Conservation (phyloP, 2,113 vertebrate species). For the Anoplopoma fimbria region DNA sequence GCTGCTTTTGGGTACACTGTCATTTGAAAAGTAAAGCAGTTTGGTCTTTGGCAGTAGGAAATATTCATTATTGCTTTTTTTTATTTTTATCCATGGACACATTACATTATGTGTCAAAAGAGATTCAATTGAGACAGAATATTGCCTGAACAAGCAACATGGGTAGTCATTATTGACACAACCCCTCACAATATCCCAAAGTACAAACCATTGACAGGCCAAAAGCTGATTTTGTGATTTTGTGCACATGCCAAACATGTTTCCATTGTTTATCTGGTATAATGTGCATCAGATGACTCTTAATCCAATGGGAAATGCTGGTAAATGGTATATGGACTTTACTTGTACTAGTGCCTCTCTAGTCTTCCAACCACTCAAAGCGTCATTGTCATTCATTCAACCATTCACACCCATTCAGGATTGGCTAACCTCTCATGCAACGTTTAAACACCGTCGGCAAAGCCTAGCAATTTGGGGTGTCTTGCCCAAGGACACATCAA, state of each 20-base stretch:
- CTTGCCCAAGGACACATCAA: neutral
- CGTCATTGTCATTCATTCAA: too few species aligned
- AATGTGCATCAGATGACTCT: slow-evolving; percentile 44
- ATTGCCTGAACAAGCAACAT: neutral
- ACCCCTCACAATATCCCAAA: slow-evolving; percentile 15
- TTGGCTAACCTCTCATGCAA: neutral
- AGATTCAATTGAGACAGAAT: slow-evolving; percentile 6
- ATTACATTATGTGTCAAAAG: slow-evolving; percentile 19
- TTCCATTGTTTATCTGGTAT: slow-evolving; percentile 30
- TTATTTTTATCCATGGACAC: slow-evolving; percentile 28
- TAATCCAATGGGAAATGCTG: slow-evolving; percentile 56
- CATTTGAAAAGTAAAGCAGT: slow-evolving; percentile 42
- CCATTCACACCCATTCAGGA: neutral
- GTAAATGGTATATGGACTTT: neutral
- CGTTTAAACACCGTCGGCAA: too few species aligned
- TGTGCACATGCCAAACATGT: neutral
- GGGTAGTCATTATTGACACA: neutral
- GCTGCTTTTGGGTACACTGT: slow-evolving; percentile 34
- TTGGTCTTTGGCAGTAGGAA: slow-evolving; percentile 47
- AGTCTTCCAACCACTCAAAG: neutral
- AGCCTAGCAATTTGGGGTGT: neutral
- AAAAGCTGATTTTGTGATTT: neutral
- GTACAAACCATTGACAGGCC: neutral
- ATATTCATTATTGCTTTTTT: slow-evolving; percentile 38
- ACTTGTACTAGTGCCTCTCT: too few species aligned